Evolutionary conservation across 2,888 invertebrate species (phyloP).

Genomic region (Alloplasta piceator): DNA sequence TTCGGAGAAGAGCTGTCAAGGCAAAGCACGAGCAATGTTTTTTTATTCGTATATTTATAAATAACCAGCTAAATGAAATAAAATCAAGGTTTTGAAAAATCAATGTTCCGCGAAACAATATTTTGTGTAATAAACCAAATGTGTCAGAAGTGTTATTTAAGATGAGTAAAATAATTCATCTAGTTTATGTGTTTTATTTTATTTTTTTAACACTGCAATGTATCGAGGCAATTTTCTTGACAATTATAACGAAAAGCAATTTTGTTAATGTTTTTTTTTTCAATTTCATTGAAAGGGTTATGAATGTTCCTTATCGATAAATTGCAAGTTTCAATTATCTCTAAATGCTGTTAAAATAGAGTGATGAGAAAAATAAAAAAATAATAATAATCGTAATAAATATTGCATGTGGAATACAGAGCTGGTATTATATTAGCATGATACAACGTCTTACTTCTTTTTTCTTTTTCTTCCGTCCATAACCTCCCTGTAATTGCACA

Average conservation of each 20-base stretch:
- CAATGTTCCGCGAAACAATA: background rate
- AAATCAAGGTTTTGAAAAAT: constrained; percentile 6
- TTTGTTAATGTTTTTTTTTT: background rate
- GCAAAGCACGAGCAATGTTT: constrained; percentile 63
- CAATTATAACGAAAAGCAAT: background rate
- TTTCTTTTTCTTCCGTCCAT: constrained; percentile 99
- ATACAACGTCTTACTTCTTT: constrained; percentile 95
- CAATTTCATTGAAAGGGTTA: background rate
- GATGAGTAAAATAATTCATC: background rate
- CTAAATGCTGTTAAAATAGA: constrained; percentile 57
- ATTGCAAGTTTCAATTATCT: constrained; percentile 55
- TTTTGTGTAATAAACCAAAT: background rate
- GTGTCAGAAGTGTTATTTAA: constrained; percentile 1
- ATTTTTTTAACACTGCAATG: constrained; percentile 39
- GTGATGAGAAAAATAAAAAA: constrained; percentile 61
- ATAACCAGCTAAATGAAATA: constrained; percentile 50
- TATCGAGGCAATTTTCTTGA: constrained; percentile 31
- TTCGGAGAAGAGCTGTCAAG: constrained; percentile 65
- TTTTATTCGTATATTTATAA: constrained; percentile 32
- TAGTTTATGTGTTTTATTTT: constrained; percentile 18
- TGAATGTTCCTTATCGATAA: constrained; percentile 27
- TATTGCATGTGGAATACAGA: constrained; percentile 68
- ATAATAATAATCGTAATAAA: constrained; percentile 71
- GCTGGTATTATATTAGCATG: constrained; percentile 80
- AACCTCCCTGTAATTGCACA: constrained; percentile 91